Conservation (phyloP, 2,797 vertebrate species). For the Tangara arthus region DNA sequence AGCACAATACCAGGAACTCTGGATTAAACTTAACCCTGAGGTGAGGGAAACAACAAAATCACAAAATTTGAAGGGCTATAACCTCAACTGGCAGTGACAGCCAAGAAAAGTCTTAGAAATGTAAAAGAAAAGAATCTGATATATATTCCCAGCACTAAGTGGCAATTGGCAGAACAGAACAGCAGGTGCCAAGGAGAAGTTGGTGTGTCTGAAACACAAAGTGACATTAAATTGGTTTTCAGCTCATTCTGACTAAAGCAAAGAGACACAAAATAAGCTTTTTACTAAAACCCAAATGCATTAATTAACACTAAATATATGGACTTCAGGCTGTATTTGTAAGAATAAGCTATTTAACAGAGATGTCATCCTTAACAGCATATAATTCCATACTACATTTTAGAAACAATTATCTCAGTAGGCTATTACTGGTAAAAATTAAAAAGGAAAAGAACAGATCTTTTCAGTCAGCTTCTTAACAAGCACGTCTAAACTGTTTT, state of each 20-base stretch:
- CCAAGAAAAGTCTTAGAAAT: background rate
- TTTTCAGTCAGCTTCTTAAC: background rate
- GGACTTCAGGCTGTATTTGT: background rate
- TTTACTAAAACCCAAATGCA: background rate
- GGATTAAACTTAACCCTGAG: background rate
- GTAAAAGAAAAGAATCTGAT: background rate
- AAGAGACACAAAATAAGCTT: background rate
- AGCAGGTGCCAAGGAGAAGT: constrained; percentile 4
- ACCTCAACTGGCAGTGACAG: background rate
- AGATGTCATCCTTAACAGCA: background rate
- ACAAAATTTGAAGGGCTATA: background rate
- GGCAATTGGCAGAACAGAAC: constrained; percentile 14
- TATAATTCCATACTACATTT: background rate
- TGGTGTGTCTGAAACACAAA: constrained; percentile 8
- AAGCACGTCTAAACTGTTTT: background rate
- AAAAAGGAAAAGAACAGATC: background rate
- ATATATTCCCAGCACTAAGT: background rate
- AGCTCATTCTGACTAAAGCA: background rate
- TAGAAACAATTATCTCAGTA: background rate
- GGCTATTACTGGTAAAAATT: background rate
- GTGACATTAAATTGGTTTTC: background rate
- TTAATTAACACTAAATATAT: background rate
- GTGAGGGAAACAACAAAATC: background rate
- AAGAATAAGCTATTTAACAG: background rate
- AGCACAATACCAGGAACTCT: background rate